These are phyloP conservation scores for Pipistrellus pygmaeus DNA, from an alignment of 2,797 vertebrate species.

Conservation along the genomic window DNA sequence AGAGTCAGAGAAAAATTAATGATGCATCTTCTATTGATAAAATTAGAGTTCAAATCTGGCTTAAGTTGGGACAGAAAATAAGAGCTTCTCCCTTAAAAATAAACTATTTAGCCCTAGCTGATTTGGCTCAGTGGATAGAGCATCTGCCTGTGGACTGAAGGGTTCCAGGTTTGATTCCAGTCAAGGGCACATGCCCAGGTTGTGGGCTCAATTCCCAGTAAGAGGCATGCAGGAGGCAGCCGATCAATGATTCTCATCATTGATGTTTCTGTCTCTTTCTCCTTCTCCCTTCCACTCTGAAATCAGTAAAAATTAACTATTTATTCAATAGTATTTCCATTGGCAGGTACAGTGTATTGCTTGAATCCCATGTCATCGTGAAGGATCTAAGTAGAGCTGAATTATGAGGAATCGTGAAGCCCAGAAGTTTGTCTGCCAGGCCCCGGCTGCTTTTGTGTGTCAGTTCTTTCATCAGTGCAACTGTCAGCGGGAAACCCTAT, in stretches of 20 bases:
- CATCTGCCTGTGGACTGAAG: too few relatives aligned
- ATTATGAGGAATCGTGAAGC: neutral
- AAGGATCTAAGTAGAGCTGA: neutral
- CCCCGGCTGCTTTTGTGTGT: neutral
- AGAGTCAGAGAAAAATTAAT: conserved; percentile 46
- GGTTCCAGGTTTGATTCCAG: too few relatives aligned
- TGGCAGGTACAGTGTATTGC: conserved; percentile 13
- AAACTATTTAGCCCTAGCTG: neutral
- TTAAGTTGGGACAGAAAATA: neutral
- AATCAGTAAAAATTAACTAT: conserved; percentile 35
- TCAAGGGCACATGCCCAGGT: too few relatives aligned
- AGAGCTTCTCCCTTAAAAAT: neutral
- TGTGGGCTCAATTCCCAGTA: too few relatives aligned
- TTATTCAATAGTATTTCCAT: conserved; percentile 2
- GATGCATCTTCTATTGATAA: neutral
- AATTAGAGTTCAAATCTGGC: conserved; percentile 40
- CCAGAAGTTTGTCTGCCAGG: neutral
- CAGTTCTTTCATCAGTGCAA: neutral
- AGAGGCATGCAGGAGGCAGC: too few relatives aligned
- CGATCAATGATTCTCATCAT: too few relatives aligned
- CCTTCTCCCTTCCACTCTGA: too few relatives aligned
- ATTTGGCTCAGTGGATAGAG: too few relatives aligned
- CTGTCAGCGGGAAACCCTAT: neutral
- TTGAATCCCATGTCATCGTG: neutral
- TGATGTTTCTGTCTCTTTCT: too few relatives aligned